Evolutionary conservation across 2,797 vertebrate genomes (phyloP).

Genomic region (Anomalospiza imberbis): DNA sequence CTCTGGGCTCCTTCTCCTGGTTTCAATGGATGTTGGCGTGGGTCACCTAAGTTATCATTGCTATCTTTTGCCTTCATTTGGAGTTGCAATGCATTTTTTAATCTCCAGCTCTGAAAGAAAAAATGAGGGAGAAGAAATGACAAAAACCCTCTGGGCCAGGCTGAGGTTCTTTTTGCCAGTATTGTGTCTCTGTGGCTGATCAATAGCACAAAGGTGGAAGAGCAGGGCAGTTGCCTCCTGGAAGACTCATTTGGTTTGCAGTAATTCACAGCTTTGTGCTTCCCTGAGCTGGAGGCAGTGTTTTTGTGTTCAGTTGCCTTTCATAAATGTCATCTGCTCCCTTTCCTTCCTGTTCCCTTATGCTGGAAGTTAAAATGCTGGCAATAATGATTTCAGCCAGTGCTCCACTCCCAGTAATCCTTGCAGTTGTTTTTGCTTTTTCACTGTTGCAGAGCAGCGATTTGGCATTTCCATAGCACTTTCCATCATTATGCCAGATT

Average conservation of each 20-base stretch:
- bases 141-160: neutral
- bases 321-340: neutral
- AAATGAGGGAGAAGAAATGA: neutral
- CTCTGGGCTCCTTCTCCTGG: neutral
- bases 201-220: neutral
- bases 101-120: neutral
- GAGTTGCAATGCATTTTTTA: neutral
- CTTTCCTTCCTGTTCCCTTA: neutral
- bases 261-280: neutral
- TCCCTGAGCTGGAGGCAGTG: neutral
- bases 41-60: neutral
- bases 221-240: neutral
- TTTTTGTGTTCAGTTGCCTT: neutral
- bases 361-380: neutral
- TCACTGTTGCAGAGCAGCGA: neutral
- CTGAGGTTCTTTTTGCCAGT: rapidly evolving
- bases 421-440: neutral
- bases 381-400: neutral
- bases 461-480: neutral
- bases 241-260: neutral
- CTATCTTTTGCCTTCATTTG: neutral
- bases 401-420: neutral
- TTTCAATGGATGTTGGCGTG: neutral
- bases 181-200: neutral
- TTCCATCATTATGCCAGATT: neutral